These are phyloP conservation scores for Brienomyrus brachyistius DNA, from an alignment of 2,113 vertebrate species.

Conservation along the genomic window DNA sequence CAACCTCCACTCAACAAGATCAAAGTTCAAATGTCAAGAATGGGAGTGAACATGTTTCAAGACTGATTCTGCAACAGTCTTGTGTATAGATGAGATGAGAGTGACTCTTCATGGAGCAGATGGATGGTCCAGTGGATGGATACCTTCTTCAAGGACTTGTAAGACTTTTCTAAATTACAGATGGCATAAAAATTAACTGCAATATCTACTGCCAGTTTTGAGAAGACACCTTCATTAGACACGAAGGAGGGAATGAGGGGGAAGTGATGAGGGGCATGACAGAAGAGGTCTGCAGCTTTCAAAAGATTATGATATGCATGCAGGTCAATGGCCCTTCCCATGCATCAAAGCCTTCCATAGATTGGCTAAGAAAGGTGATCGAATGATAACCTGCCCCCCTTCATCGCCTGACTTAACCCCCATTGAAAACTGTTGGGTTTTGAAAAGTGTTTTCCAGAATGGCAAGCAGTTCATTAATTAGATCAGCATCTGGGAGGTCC, in stretches of 20 bases:
- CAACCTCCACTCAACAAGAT: not conserved
- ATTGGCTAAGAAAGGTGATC: not conserved
- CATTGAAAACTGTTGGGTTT: not conserved
- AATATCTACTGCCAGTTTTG: not conserved
- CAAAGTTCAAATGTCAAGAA: not conserved
- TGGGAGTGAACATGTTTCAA: not conserved
- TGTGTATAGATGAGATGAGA: not conserved
- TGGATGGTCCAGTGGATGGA: not conserved
- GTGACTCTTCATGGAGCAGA: not conserved
- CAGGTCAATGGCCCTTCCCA: not conserved
- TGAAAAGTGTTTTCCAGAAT: not conserved
- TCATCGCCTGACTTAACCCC: not conserved
- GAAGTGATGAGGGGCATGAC: too few species aligned
- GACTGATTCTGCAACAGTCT: not conserved
- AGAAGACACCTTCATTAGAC: not conserved
- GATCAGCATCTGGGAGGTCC: not conserved
- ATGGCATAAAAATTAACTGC: not conserved
- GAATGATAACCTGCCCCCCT: not conserved
- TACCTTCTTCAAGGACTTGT: not conserved
- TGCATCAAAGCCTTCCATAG: not conserved
- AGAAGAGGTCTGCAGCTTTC: not conserved
- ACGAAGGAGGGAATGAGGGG: not conserved
- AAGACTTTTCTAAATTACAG: not conserved
- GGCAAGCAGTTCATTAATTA: not conserved
- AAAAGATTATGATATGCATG: not conserved